Evolutionary conservation across 2,113 vertebrate species (phyloP).

Genomic region (Onychostruthus taczanowskii): DNA sequence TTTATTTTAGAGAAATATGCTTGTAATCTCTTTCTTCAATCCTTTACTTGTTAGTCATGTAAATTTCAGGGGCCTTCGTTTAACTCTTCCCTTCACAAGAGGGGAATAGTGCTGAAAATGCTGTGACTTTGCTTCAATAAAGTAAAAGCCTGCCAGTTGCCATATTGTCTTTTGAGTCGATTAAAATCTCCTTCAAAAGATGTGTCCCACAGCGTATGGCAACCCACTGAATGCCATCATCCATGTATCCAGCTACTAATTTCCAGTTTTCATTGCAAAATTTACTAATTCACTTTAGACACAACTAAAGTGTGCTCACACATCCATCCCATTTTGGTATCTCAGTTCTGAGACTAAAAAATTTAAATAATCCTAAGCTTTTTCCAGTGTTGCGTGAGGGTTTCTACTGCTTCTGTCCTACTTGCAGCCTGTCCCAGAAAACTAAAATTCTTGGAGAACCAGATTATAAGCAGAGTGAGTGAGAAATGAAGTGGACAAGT

Average conservation of each 20-base stretch:
- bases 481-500: neutral
- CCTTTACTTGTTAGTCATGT: conserved; percentile 64
- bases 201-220: neutral
- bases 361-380: neutral
- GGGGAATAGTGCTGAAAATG: conserved; percentile 58
- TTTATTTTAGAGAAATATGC: conserved; percentile 86
- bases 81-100: conserved; percentile 50
- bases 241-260: neutral
- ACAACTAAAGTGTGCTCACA: neutral
- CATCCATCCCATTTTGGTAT: neutral
- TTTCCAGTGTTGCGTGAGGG: neutral
- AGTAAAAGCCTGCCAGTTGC: conserved; percentile 61
- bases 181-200: conserved; percentile 44
- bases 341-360: neutral
- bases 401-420: neutral
- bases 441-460: conserved; percentile 36
- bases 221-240: conserved; percentile 1
- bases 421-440: neutral
- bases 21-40: conserved; percentile 60
- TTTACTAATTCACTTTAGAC: neutral
- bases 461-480: conserved; percentile 15
- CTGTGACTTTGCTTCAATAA: conserved; percentile 71
- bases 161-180: conserved; percentile 45
- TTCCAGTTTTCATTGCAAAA: neutral
- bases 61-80: conserved; percentile 68